These are phyloP conservation scores for Garrulus glandarius DNA, from an alignment of 2,797 vertebrate species.

Conservation along the genomic window DNA sequence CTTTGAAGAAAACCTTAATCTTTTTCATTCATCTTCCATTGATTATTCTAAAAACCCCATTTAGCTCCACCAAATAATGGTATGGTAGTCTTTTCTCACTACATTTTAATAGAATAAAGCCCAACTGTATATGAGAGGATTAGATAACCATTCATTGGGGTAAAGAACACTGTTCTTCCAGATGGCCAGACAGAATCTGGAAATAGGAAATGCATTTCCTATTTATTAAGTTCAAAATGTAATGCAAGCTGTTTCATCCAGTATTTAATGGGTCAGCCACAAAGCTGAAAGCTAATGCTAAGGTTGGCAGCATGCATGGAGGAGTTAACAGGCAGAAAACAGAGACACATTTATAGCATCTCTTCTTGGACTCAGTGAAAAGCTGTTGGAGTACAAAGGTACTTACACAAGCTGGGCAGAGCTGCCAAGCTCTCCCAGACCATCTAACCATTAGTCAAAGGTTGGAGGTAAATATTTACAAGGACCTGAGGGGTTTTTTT, in stretches of 20 bases:
- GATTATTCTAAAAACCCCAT: conserved; percentile 66
- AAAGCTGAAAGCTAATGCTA: conserved; percentile 11
- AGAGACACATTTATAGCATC: neutral
- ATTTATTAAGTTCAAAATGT: conserved; percentile 58
- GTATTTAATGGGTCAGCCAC: conserved; percentile 47
- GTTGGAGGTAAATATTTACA: neutral
- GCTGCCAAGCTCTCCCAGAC: neutral
- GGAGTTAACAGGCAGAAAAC: conserved; percentile 50
- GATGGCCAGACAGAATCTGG: conserved; percentile 42
- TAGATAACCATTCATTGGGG: conserved; percentile 14
- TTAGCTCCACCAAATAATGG: conserved; percentile 67
- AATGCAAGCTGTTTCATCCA: conserved; percentile 51
- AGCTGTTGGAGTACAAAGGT: neutral
- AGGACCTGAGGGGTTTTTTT: neutral
- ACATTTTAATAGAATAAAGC: conserved; percentile 71
- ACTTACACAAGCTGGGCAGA: neutral
- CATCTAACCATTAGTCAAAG: neutral
- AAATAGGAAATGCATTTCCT: conserved; percentile 21
- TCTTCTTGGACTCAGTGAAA: neutral
- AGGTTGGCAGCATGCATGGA: neutral
- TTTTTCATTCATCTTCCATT: conserved; percentile 68
- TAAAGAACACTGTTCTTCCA: conserved; percentile 52
- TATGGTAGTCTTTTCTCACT: conserved; percentile 63
- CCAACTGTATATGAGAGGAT: conserved; percentile 31
- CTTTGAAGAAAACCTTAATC: conserved; percentile 59